These are phyloP conservation scores for Pseudomyrmex sp. DNA, from an alignment of 1,140 invertebrate genomes.

Conservation along the genomic window DNA sequence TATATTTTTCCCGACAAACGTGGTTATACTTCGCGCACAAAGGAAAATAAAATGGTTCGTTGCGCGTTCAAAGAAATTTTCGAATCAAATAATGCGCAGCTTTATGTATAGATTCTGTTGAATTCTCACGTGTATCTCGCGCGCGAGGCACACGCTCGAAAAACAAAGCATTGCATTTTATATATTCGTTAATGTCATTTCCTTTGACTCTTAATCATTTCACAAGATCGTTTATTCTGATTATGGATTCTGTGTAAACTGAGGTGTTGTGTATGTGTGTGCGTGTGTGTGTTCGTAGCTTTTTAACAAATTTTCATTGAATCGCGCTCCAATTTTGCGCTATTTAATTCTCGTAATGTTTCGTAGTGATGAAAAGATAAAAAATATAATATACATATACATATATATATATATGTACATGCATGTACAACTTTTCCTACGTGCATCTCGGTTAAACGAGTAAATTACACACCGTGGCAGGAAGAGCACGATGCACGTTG, in stretches of 20 bases:
- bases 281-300: too few relatives aligned
- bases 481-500: constrained; percentile 14
- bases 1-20: constrained; percentile 29
- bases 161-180: background rate
- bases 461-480: constrained; percentile 27
- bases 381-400: background rate
- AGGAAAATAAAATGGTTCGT: constrained; percentile 39
- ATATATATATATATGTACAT: too few relatives aligned
- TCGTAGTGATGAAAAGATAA: background rate
- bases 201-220: background rate
- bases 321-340: background rate
- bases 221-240: background rate
- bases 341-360: background rate
- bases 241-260: background rate
- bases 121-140: background rate
- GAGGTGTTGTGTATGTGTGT: background rate
- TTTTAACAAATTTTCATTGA: background rate
- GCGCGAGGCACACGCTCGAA: too few relatives aligned
- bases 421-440: constrained; percentile 31
- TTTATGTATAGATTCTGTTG: constrained; percentile 8
- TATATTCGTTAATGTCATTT: constrained; percentile 15
- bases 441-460: constrained; percentile 11
- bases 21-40: background rate
- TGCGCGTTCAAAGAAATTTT: constrained; percentile 30
- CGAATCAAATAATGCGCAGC: constrained; percentile 1